Percentiles rank a stretch among this genome's conserved stretches.
Conservation (phyloP, 2,113 vertebrate species). For the Speoplatyrhinus poulsoni region DNA sequence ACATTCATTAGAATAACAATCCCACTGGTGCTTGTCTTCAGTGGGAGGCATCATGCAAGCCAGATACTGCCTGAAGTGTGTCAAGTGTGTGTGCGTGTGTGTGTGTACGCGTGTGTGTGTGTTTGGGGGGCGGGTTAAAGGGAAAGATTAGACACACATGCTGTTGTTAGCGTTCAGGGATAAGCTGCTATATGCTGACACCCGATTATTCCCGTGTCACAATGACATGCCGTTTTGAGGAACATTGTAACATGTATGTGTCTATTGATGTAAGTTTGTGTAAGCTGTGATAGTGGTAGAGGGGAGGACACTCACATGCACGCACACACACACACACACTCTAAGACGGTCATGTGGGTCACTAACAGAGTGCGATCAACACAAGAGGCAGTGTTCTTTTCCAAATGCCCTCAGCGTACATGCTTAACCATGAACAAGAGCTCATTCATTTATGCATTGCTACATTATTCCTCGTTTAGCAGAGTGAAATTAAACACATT, state of each 20-base stretch:
- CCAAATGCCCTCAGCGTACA: slow-evolving; percentile 43
- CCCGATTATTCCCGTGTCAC: slow-evolving; percentile 48
- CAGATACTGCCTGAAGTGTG: slow-evolving; percentile 81
- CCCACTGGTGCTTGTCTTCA: slow-evolving; percentile 57
- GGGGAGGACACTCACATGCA: not conserved
- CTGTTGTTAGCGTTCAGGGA: slow-evolving; percentile 60
- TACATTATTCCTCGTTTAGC: slow-evolving; percentile 48
- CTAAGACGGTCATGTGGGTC: slow-evolving; percentile 41
- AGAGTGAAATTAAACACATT: slow-evolving; percentile 45
- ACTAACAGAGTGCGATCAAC: slow-evolving; percentile 43
- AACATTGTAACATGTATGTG: not conserved
- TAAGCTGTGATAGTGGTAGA: not conserved
- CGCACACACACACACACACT: slow-evolving; percentile 3
- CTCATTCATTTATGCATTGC: slow-evolving; percentile 50
- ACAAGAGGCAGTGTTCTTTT: slow-evolving; percentile 45
- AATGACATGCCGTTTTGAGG: slow-evolving; percentile 42
- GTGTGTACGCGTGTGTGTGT: slow-evolving; percentile 3
- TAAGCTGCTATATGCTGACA: slow-evolving; percentile 38
- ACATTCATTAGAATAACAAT: slow-evolving; percentile 86
- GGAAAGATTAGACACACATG: slow-evolving; percentile 54
- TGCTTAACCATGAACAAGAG: slow-evolving; percentile 61
- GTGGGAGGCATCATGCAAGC: slow-evolving; percentile 53
- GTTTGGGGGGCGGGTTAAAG: slow-evolving; percentile 60
- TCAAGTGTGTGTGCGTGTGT: not conserved
- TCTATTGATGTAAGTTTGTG: not conserved